Evolutionary conservation across 2,888 invertebrate genomes (phyloP), one percentile per base, ranked within the genome.

Genomic region (Parascotia fuliginaria): DNA sequence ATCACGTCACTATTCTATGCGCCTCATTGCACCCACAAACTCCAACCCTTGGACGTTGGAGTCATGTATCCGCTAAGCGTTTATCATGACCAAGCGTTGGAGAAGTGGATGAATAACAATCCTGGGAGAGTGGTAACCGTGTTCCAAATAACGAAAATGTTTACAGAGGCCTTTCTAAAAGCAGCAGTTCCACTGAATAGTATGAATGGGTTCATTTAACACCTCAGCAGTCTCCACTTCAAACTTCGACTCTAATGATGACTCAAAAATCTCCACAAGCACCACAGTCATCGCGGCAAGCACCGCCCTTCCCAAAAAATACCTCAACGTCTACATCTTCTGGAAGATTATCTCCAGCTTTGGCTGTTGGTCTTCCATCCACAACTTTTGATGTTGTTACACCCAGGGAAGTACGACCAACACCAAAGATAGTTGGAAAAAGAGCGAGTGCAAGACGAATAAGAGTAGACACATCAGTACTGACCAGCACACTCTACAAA

Each of bases 1-100:
- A 80, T 64, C 56, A 77, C 50, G 73, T 76, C 2, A 54, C 53
- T 22, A 75, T 79, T 13, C 47, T 81, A 9, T 46, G 44, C 19
- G 19, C 41, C 9, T 43, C 49, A n/a, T 39, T 45, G 15, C 54
- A 55, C 41, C n/a, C n/a, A n/a, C n/a, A n/a, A n/a, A n/a, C n/a
- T n/a, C n/a, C n/a, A n/a, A n/a, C n/a, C n/a, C n/a, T n/a, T n/a
- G n/a, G n/a, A n/a, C n/a, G n/a, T n/a, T n/a, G n/a, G 19, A 19
- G 19, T 19, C 19, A 58, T 61, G 51, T 55, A 34, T 42, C 55
- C 62, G 7, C 16, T 65, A 38, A 63, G 57, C 40, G 28, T 49
- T 16, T 65, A 55, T 37, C 55, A 59, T 31, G 57, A 55, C 32
- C 46, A 55, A 33, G 14, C 53, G 27, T 24, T 60, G 11, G 55